Evolutionary conservation across 1,140 invertebrate genomes (phyloP), one percentile per base, ranked within the genome.

Genomic region (Drosophila repleta): DNA sequence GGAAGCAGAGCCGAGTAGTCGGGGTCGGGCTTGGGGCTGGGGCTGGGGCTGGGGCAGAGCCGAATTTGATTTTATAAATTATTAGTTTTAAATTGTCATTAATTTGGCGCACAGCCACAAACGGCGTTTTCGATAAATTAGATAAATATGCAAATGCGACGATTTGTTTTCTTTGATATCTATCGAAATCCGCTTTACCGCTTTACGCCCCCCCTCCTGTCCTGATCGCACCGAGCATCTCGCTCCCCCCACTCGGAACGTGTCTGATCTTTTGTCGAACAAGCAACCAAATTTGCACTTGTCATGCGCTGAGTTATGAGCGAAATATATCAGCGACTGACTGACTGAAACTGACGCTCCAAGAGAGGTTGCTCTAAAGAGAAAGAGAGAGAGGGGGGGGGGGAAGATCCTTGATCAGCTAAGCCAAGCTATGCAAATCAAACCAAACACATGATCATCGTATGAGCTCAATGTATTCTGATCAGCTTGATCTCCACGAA

Each of bases 71-170:
- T 87, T 87, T 74, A 83, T 88, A 88, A 88, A 72, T 89, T 88
- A 88, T 88, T 89, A 83, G 73, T 83, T 79, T 79, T 88, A 88
- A 88, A 89, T 79, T 69, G 83, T 67, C 83, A 88, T 88, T 89
- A 89, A 88, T 88, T 88, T 88, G 82, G 52, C 66, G 67, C 58
- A 63, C 46, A 73, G 77, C 79, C 62, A 46, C 74, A 53, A 58
- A 57, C 24, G 51, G 37, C 56, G n/a, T 69, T 69, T 43, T 61
- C 45, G 41, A 63, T 61, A 72, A 72, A 79, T 63, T 57, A 61
- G 76, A 70, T 79, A 64, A 87, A 87, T 82, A 87, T 87, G 82
- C 79, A 72, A 87, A 87, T 82, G 39, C 29, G 52, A 64, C 79
- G 81, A 84, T 85, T 84, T 84, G 81, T 84, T 84, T 79, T 74